phyloP scores from a whole-genome alignment of 2,113 vertebrate species.

The Stigmatopora argus region DNA sequence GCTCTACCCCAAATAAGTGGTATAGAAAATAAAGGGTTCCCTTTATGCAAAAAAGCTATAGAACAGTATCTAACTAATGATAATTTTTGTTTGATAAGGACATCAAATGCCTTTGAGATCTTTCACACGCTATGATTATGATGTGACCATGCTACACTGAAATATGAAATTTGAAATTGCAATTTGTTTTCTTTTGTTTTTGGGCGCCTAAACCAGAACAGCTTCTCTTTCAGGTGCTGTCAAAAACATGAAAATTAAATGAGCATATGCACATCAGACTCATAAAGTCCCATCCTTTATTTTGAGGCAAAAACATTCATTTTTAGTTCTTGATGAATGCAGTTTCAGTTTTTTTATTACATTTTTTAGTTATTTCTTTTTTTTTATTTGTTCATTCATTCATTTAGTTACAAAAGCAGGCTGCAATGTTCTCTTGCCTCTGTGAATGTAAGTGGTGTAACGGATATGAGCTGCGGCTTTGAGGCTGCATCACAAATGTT shows the following conservation, averaged over 20 bases:
- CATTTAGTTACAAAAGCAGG: neutral
- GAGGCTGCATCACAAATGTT: constrained; percentile 4
- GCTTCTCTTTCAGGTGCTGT: too few relatives aligned
- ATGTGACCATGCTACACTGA: neutral
- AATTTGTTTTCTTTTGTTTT: neutral
- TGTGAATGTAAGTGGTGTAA: neutral
- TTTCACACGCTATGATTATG: neutral
- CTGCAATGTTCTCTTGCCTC: neutral
- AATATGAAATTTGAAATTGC: neutral
- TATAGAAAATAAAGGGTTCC: neutral
- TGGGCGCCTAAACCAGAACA: too few relatives aligned
- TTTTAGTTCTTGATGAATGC: too few relatives aligned
- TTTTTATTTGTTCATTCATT: too few relatives aligned
- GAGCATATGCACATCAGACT: too few relatives aligned
- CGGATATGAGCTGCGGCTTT: constrained; percentile 41
- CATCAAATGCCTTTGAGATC: neutral
- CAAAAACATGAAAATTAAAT: too few relatives aligned
- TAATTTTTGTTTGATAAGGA: neutral
- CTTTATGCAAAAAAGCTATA: neutral
- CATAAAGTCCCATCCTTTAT: too few relatives aligned
- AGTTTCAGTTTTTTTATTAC: too few relatives aligned
- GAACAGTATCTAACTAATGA: neutral
- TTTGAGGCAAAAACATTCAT: too few relatives aligned
- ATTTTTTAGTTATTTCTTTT: too few relatives aligned
- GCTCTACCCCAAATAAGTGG: neutral